Percentiles rank a stretch among this genome's conserved stretches.
Conservation (phyloP, 2,888 invertebrate species). For the Latrodectus elegans region DNA sequence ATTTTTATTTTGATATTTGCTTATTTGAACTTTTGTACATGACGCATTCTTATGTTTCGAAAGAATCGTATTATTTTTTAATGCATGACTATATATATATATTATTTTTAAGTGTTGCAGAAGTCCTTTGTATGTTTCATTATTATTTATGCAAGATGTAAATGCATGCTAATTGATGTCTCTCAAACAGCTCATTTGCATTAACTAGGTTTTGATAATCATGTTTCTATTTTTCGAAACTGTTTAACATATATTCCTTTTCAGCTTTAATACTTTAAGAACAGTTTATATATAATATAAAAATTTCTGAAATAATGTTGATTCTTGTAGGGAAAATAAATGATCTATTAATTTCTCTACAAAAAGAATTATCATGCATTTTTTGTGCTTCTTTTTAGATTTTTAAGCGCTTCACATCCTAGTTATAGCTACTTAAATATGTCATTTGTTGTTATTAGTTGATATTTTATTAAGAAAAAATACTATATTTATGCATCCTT, state of each 20-base stretch:
- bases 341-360: too few species aligned
- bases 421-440: too few species aligned
- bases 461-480: constrained; percentile 15
- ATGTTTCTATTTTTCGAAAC: too few species aligned
- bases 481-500: constrained; percentile 37
- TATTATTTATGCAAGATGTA: constrained; percentile 8
- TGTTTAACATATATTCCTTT: too few species aligned
- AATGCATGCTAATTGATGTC: too few species aligned
- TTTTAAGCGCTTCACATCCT: too few species aligned
- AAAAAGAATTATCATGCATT: too few species aligned
- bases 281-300: too few species aligned
- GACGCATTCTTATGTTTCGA: constrained; percentile 15
- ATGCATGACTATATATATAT: constrained; percentile 48
- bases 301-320: too few species aligned
- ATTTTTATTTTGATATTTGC: constrained; percentile 52
- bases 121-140: constrained; percentile 43
- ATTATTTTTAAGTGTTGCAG: constrained; percentile 30
- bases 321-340: too few species aligned
- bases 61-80: constrained; percentile 24
- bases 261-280: too few species aligned
- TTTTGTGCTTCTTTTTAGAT: too few species aligned
- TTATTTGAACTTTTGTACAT: constrained; percentile 40
- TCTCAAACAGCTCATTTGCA: not conserved
- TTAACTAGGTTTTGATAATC: not conserved
- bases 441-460: constrained; percentile 20